Evolutionary conservation across 2,888 invertebrate species (phyloP).

Genomic region (Seira sanloemensis): DNA sequence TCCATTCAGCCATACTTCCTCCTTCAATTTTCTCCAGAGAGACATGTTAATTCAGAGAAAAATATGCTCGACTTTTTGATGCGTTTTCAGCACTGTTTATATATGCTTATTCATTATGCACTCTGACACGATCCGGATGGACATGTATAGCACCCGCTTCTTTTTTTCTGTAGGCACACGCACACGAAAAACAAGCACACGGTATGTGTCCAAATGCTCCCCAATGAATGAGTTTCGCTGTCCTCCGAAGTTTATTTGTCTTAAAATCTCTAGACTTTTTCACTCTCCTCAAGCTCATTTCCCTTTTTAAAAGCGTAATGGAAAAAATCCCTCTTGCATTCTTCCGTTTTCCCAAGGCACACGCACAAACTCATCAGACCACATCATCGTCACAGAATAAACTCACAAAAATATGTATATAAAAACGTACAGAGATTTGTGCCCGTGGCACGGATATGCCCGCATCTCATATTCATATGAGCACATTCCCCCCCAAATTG

Average conservation of each 20-base stretch:
- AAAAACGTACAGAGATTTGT: no score
- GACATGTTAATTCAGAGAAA: background rate
- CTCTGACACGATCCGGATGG: constrained; percentile 15
- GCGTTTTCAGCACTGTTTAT: constrained; percentile 10
- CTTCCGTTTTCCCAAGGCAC: background rate
- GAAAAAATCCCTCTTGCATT: background rate
- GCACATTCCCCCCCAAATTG: no score
- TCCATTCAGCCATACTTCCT: constrained; percentile 58
- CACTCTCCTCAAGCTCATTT: constrained; percentile 2
- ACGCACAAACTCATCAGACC: constrained; percentile 3
- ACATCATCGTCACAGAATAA: no score
- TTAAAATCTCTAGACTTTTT: no score
- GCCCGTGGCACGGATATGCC: background rate
- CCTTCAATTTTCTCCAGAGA: constrained; percentile 46
- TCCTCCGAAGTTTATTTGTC: constrained; percentile 12
- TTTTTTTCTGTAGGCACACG: background rate
- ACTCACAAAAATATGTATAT: no score
- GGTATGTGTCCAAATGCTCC: constrained; percentile 42
- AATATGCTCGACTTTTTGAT: background rate
- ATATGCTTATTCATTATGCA: constrained; percentile 4
- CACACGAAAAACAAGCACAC: constrained; percentile 17
- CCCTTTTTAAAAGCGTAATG: background rate
- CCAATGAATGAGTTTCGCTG: constrained; percentile 15
- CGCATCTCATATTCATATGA: no score
- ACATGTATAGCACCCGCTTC: constrained; percentile 25